Evolutionary conservation across 2,113 vertebrate species (phyloP), one percentile per base, ranked within the genome.

Genomic region (Melanerpes aurifrons): DNA sequence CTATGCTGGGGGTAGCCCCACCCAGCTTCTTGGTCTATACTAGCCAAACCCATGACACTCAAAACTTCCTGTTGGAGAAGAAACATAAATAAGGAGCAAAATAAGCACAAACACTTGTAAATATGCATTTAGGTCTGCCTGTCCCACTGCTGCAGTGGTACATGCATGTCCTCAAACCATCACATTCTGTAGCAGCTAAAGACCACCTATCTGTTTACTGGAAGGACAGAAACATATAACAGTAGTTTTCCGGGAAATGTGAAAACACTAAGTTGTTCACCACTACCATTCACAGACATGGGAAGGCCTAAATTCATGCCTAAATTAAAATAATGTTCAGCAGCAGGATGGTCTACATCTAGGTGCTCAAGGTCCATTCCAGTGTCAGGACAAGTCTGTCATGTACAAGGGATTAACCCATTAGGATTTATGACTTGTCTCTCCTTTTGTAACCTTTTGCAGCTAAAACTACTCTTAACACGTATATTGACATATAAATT

Each of bases 101-200:
- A 8, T 1, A 58, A 1, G 3, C 25, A 81, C 2, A 3, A 5
- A 43, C 40, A 59, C n/a, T 14, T n/a, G 26, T 12, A 16, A 35
- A 78, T 12, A 59, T 31, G 10, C 3, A 1, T 10, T 66, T 40
- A 53, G n/a, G 43, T n/a, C 21, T 77, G 40, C 31, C 61, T 48
- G 25, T 22, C 12, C 12, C 6, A 64, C 18, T 78, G 61, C n/a
- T 58, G 35, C 37, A 71, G 28, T 32, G n/a, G 7, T 9, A 58
- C 12, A 10, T 10, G 3, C 5, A 69, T 12, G 69, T 86, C 76
- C 64, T 66, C 48, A 80, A 69, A 18, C 32, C 24, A 45, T 12
- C 31, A 26, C 32, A 29, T 68, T 50, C 54, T 53, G 21, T 5
- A 83, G 61, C 37, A 66, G 24, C 19, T 37, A 19, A 57, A 90